A percentile compares a stretch with the other conserved stretches of the same genome.
phyloP scores from a whole-genome alignment of 2,888 invertebrate species.

The Theristus sp. region DNA sequence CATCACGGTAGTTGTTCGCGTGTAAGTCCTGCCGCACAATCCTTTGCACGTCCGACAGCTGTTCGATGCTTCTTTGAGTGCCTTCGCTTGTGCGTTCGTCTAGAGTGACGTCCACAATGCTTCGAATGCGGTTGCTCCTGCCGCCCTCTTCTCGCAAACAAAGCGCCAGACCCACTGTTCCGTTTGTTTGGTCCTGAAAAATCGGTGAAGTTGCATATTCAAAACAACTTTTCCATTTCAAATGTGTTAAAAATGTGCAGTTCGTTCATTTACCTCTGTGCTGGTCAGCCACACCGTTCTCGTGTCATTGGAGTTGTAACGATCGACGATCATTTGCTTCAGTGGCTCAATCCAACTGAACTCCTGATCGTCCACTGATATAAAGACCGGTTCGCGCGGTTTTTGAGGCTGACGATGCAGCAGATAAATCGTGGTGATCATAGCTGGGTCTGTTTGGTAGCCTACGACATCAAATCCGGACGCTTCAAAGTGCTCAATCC shows the following conservation, averaged over 20 bases:
- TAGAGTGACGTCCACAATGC: conserved; percentile 22
- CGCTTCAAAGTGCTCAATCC: conserved; percentile 17
- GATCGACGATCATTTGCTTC: conserved; percentile 38
- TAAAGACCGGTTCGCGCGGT: conserved; percentile 19
- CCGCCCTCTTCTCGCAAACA: conserved; percentile 42
- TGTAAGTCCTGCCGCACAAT: conserved; percentile 47
- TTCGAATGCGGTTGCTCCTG: conserved; percentile 25
- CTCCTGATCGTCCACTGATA: conserved; percentile 25
- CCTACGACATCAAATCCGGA: conserved; percentile 13
- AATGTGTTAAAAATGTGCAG: too few relatives aligned
- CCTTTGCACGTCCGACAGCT: conserved; percentile 11
- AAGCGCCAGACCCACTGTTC: conserved; percentile 67
- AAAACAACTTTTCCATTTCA: too few relatives aligned
- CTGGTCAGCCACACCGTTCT: conserved; percentile 41
- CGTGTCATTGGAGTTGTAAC: conserved; percentile 39
- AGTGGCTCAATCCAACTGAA: conserved; percentile 28
- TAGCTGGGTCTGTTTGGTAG: conserved; percentile 2
- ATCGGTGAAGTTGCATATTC: too few relatives aligned
- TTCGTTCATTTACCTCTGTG: conserved; percentile 12
- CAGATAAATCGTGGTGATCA: conserved; percentile 19
- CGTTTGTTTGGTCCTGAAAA: conserved; percentile 45
- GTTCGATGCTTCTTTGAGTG: conserved; percentile 11
- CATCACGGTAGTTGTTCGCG: conserved; percentile 57
- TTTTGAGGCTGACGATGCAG: conserved; percentile 15
- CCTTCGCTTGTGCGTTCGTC: conserved; percentile 14